Conservation (phyloP, 2,888 invertebrate genomes). For the Ecliptopera silaceata region DNA sequence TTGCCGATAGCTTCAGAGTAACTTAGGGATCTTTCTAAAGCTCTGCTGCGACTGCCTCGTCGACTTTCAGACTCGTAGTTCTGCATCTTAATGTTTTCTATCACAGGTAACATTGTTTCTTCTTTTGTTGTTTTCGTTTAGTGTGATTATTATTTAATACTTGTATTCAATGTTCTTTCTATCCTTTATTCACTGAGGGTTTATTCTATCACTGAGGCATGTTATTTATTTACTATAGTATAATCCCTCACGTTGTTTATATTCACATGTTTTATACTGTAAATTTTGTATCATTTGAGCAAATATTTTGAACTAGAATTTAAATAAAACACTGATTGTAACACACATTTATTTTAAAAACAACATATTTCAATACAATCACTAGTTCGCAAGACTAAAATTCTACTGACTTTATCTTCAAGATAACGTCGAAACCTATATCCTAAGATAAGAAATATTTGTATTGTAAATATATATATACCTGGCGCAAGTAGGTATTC, state of each 20-base stretch:
- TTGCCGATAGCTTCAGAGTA: slow-evolving; percentile 76
- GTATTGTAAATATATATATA: slow-evolving; percentile 16
- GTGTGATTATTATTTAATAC: no score
- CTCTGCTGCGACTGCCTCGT: slow-evolving; percentile 58
- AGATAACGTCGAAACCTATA: slow-evolving; percentile 60
- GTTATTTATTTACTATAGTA: no score
- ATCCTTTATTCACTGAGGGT: no score
- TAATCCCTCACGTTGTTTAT: no score
- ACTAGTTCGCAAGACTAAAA: slow-evolving; percentile 13
- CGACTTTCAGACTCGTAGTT: slow-evolving; percentile 51
- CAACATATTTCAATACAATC: slow-evolving; percentile 17
- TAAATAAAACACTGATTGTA: slow-evolving; percentile 12
- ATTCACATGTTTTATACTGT: no score
- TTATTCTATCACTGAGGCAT: no score
- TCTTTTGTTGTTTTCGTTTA: no score
- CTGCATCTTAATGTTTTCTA: slow-evolving; percentile 35
- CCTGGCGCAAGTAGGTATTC: slow-evolving; percentile 22
- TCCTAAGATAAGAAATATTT: slow-evolving; percentile 53
- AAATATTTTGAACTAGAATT: neutral
- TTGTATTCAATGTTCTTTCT: no score
- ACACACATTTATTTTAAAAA: slow-evolving; percentile 9
- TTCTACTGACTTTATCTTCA: slow-evolving; percentile 43
- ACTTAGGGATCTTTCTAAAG: slow-evolving; percentile 70
- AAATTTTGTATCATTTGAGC: no score
- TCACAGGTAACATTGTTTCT: neutral